A percentile compares a stretch with the other conserved stretches of the same genome.
phyloP scores from a whole-genome alignment of 1,140 invertebrate species.

The Aporrectodea caliginosa region DNA sequence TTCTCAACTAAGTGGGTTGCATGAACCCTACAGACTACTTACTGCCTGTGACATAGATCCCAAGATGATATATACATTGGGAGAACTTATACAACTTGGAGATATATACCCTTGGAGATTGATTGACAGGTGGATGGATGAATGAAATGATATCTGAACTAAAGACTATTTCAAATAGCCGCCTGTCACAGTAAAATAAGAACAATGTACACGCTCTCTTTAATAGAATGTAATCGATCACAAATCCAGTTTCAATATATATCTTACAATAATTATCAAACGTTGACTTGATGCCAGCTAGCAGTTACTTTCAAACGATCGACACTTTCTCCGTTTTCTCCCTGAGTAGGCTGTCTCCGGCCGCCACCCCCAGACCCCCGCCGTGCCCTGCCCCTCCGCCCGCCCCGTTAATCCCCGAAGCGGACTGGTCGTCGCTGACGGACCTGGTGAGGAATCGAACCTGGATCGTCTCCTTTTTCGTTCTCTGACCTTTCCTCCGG shows the following conservation, averaged over 20 bases:
- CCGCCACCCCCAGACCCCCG: neutral
- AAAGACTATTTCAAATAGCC: neutral
- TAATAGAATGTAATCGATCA: neutral
- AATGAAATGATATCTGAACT: neutral
- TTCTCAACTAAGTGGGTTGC: no score
- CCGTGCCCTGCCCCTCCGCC: neutral
- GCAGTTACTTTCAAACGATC: slow-evolving; percentile 22
- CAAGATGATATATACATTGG: no score
- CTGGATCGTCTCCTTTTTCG: slow-evolving; percentile 27
- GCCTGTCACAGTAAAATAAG: neutral
- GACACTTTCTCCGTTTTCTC: slow-evolving; percentile 33
- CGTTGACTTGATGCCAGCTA: no score
- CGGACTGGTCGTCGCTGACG: neutral
- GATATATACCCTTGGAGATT: no score
- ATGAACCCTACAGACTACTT: no score
- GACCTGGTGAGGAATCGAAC: slow-evolving; percentile 25
- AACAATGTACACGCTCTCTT: neutral
- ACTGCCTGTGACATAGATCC: no score
- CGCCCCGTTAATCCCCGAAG: neutral
- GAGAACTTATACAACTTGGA: no score
- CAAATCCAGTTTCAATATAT: no score
- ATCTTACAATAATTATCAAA: no score
- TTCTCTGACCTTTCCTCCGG: slow-evolving; percentile 18
- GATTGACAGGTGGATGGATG: no score
- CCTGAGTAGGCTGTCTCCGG: slow-evolving; percentile 10